Evolutionary conservation across 2,797 vertebrate genomes (phyloP).

Genomic region (Emydoidea blandingii): DNA sequence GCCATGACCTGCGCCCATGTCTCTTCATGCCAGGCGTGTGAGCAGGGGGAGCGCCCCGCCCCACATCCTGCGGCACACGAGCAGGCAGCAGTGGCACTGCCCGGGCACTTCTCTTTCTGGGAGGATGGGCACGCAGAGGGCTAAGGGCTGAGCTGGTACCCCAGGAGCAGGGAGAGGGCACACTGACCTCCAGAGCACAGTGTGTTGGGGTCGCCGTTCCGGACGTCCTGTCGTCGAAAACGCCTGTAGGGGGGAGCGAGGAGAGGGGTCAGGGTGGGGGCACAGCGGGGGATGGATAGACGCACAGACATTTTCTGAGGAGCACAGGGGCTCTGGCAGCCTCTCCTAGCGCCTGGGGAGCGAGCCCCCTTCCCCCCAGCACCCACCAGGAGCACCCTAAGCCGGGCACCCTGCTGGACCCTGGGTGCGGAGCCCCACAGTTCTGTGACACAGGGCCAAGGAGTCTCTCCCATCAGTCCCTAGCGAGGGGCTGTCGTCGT

Average conservation of each 20-base stretch:
- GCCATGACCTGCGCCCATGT: neutral
- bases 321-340: neutral
- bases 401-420: neutral
- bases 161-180: neutral
- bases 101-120: too few relatives aligned
- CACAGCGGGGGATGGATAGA: fast-evolving
- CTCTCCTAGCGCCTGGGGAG: neutral
- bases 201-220: constrained; percentile 93
- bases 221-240: constrained; percentile 94
- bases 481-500: neutral
- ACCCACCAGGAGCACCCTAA: neutral
- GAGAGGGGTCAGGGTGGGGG: fast-evolving
- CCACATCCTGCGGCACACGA: neutral
- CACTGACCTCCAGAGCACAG: constrained; percentile 94
- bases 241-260: constrained; percentile 80
- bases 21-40: neutral
- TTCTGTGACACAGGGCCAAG: too few relatives aligned
- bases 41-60: neutral
- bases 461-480: too few relatives aligned
- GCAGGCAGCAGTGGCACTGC: neutral
- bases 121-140: neutral
- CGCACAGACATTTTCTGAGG: neutral
- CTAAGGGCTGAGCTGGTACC: neutral
- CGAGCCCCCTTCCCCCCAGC: neutral
- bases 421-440: too few relatives aligned